Evolutionary conservation across 2,888 invertebrate genomes (phyloP).

Genomic region (Spisula solida): DNA sequence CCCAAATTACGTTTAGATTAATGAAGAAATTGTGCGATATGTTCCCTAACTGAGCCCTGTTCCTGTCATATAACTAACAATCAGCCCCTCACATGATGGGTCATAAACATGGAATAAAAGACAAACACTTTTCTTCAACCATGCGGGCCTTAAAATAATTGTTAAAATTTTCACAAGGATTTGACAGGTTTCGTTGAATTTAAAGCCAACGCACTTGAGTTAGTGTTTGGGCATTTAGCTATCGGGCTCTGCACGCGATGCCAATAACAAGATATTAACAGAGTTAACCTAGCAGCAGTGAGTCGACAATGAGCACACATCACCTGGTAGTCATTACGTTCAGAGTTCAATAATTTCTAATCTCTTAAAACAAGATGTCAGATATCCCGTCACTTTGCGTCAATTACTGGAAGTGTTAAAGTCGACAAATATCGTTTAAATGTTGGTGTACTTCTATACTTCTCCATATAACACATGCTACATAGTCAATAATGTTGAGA

Average conservation of each 20-base stretch:
- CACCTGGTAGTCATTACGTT: conserved; percentile 18
- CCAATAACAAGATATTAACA: conserved; percentile 13
- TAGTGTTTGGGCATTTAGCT: neutral
- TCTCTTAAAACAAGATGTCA: conserved; percentile 14
- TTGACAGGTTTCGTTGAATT: conserved; percentile 16
- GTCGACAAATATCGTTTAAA: neutral
- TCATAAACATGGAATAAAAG: conserved; percentile 21
- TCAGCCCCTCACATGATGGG: neutral
- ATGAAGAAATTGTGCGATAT: neutral
- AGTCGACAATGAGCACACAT: neutral
- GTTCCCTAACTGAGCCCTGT: neutral
- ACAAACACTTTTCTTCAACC: neutral
- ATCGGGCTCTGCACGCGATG: neutral
- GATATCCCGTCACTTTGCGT: neutral
- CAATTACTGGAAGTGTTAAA: conserved; percentile 5
- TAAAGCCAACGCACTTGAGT: conserved; percentile 4
- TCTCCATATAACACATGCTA: neutral
- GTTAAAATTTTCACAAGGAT: conserved; percentile 19
- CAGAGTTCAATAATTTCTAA: conserved; percentile 23
- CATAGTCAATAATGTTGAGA: neutral
- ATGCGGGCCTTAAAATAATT: conserved; percentile 21
- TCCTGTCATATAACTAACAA: conserved; percentile 27
- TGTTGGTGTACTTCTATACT: neutral
- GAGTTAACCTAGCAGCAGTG: neutral
- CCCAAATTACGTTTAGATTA: conserved; percentile 6